Percentiles rank a stretch among this genome's conserved stretches.
These are phyloP conservation scores for Pogoniulus pusillus DNA, from an alignment of 2,797 vertebrate species.

Conservation along the genomic window DNA sequence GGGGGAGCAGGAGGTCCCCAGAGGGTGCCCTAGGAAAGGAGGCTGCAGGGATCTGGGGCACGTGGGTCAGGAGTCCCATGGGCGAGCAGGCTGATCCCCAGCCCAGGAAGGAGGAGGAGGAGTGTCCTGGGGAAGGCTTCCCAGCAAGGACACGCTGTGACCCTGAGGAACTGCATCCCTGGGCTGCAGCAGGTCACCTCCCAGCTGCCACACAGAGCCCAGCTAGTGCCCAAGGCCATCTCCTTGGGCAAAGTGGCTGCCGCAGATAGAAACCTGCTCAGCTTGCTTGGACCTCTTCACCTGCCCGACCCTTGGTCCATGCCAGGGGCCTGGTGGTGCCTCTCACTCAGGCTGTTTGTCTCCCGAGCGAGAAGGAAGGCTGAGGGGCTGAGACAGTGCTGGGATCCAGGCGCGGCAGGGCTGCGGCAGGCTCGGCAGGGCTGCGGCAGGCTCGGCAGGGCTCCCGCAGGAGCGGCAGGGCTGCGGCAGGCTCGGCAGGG, in stretches of 20 bases:
- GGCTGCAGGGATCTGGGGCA: not conserved
- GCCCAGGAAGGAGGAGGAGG: not conserved
- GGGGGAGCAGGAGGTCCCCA: not conserved
- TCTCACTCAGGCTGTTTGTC: rapidly evolving
- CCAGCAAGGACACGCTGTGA: not conserved
- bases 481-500: too few species aligned
- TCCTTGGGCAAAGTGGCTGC: not conserved
- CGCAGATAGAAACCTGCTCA: not conserved
- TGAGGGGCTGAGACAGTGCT: rapidly evolving
- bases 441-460: too few species aligned
- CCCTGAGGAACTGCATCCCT: not conserved
- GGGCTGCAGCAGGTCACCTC: not conserved
- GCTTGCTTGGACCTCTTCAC: not conserved
- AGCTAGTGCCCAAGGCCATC: too few species aligned
- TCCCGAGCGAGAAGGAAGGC: not conserved
- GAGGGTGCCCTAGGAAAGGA: not conserved
- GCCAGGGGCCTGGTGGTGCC: rapidly evolving
- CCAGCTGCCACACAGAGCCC: not conserved
- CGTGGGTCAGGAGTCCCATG: rapidly evolving
- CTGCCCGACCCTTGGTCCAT: rapidly evolving
- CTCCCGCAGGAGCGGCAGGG: too few species aligned
- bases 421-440: too few species aligned
- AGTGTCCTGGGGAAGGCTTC: rapidly evolving
- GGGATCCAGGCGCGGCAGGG: not conserved
- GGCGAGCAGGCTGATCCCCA: not conserved